Base-by-base conservation (phyloP, 2,113 vertebrate species). In the Anguilla japonica region DNA sequence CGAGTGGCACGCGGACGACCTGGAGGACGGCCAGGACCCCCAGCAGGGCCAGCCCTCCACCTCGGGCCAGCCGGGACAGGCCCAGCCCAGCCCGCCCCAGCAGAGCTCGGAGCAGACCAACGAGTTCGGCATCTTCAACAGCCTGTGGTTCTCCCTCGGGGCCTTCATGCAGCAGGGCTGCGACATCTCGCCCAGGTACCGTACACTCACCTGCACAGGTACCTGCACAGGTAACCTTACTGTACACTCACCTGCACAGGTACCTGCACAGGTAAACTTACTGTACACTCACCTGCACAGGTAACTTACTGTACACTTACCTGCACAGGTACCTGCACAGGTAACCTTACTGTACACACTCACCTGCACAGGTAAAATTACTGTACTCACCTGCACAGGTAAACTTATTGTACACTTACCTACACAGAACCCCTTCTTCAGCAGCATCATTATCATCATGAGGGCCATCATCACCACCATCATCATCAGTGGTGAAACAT, bases 121-220 rank as follows among this genome's bases (percentile, higher is more conserved):
- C 78, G 98, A 99, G 92, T 99, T 99, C 91, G 98, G 98, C 63
- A 99, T 99, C 94, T 99, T 99, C 95, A 99, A 99, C 95, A 99
- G 98, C 56, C 95, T 99, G 13, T 99, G 98, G 98, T 99, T 99
- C 91, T 99, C 98, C 16, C 92, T 99, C 81, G 98, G 98, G 89
- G 98, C 98, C 85, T 99, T 99, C 93, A 99, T 99, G 98, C 98
- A 99, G 94, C 98, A 99, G 94, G 98, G 98, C 92, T 99, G 98
- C 87, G 98, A 99, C 91, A 99, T 99, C 92, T 99, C 98, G 79
- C 98, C 98, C 92, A 98, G 98, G 98, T 99, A 92, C 5, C n/a
- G 29, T 14, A 34, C 6, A 5, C n/a, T 14, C 71, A 34, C 71
- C n/a, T 11, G 22, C 3, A 67, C 60, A 22, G 3, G 8, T 9